phyloP scores from a whole-genome alignment of 2,888 invertebrate species.

The Coelopa pilipes region DNA sequence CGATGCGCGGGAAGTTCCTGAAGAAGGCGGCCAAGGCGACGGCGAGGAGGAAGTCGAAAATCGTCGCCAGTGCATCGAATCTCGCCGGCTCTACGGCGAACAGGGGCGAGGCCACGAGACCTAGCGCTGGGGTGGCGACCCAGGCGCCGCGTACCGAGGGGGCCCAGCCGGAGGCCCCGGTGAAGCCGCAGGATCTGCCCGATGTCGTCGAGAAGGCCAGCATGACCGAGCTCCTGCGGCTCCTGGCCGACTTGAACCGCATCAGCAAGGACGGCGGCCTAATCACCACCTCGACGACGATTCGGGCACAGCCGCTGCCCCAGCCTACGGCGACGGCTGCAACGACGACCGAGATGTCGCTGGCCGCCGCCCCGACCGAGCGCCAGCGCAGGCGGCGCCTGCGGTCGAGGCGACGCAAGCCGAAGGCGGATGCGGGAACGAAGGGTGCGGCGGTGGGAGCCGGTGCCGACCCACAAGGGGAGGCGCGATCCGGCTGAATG shows the following conservation, averaged over 20 bases:
- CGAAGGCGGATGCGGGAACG: no score
- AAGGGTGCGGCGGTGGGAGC: no score
- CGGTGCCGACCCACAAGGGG: no score
- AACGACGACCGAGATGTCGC: not conserved
- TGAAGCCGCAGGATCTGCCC: slow-evolving; percentile 16
- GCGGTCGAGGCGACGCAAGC: slow-evolving; percentile 1
- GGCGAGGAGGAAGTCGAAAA: not conserved
- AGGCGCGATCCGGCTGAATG: no score
- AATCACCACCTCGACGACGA: not conserved
- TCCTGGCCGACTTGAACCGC: slow-evolving; percentile 53
- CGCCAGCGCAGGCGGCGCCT: slow-evolving; percentile 10
- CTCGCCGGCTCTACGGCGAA: no score
- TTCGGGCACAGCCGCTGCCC: not conserved
- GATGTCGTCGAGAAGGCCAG: slow-evolving; percentile 47
- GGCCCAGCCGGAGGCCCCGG: not conserved
- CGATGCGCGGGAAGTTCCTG: slow-evolving; percentile 54
- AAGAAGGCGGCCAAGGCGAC: not conserved
- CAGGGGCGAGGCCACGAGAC: no score
- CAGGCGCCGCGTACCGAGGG: no score
- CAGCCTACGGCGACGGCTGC: not conserved
- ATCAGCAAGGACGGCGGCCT: slow-evolving; percentile 43
- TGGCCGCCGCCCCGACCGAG: not conserved
- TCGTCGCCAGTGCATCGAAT: not conserved
- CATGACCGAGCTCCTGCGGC: slow-evolving; percentile 55
- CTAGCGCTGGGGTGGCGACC: no score